Evolutionary conservation across 2,888 invertebrate species (phyloP), one percentile per base, ranked within the genome.

Genomic region (Mellilla xanthometata): DNA sequence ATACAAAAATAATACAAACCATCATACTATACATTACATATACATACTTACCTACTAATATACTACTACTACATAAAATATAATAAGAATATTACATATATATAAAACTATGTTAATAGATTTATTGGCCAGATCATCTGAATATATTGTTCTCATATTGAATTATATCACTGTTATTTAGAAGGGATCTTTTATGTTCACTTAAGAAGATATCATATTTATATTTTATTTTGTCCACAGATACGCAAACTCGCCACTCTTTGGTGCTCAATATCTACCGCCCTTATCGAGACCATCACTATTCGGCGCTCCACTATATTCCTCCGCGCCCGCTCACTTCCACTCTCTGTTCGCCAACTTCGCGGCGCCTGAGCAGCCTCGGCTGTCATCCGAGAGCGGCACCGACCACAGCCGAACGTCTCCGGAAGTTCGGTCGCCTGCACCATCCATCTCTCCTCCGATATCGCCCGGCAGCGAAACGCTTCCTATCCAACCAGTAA

Each of bases 321-420:
- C 86, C 1, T 78, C 85, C 33, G 82, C 88, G 3, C 85, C 82
- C 27, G 85, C 86, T 60, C 96, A 96, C 54, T 97, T 97, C 81
- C 97, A 97, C 79, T 96, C 95, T 6, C 90, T 97, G 13, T 89
- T 97, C 72, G 96, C 96, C 2, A 95, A 95, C 68, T 91, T 96
- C 32, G 93, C 94, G 24, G 93, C 92, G 62, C 72, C 91, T 65
- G 69, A 87, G 39, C 77, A 63, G 0, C 83, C 78, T 1, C 81
- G 91, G 8, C 67, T 86, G 0, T 81, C 83, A 0, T 68, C 85
- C 29, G 84, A 86, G 2, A 45, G 39, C 79, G 90, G 15, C 65
- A 84, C 86, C 32, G 86, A 85, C 46, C 78, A 73, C 2, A 70
- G 78, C 24, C 70, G 66, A 52, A 49, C 70, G 3, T 65, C 82